These are phyloP conservation scores for Loris lydekkerianus DNA, from an alignment of 2,797 vertebrate species.

Conservation along the genomic window DNA sequence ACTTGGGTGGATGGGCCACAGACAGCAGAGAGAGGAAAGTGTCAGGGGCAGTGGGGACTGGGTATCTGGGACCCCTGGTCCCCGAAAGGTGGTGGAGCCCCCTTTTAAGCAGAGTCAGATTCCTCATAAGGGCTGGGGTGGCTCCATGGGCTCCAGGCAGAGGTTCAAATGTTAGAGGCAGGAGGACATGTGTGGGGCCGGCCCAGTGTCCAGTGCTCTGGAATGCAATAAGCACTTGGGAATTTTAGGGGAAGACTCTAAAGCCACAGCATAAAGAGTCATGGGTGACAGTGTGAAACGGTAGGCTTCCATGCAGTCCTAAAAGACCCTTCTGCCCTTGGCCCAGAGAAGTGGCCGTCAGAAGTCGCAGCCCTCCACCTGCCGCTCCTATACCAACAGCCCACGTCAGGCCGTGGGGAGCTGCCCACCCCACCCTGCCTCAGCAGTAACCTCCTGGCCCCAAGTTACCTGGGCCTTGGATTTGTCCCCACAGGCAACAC, in stretches of 20 bases:
- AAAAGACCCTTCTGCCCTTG: not conserved
- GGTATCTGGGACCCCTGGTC: accelerated
- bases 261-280: no score
- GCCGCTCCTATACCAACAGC: accelerated
- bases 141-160: accelerated
- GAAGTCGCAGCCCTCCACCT: accelerated
- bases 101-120: not conserved
- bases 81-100: accelerated
- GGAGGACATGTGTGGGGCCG: not conserved
- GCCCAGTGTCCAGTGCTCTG: accelerated
- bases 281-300: accelerated
- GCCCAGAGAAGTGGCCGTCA: no score
- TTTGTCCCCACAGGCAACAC: not conserved
- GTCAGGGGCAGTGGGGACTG: accelerated
- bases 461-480: not conserved
- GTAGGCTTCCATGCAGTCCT: accelerated
- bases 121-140: not conserved
- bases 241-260: not conserved
- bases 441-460: not conserved
- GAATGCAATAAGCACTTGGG: accelerated
- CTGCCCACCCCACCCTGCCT: accelerated
- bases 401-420: not conserved
- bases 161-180: not conserved
- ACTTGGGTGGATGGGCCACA: not conserved
- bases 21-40: not conserved